phyloP scores from a whole-genome alignment of 2,888 invertebrate species.

The Chydorus sphaericus region DNA sequence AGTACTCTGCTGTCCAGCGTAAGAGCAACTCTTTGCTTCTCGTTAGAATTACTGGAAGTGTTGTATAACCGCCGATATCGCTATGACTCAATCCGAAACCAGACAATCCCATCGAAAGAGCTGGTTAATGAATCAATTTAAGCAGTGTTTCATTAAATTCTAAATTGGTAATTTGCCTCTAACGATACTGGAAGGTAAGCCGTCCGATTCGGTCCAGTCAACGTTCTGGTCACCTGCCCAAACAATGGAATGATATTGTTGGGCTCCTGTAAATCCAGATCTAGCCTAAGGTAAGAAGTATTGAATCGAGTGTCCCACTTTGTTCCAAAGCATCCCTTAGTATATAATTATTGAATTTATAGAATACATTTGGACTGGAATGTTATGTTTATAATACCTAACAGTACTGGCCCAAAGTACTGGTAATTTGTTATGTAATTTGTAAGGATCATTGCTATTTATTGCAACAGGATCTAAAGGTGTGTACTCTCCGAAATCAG shows the following conservation, averaged over 20 bases:
- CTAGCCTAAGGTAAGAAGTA: conserved; percentile 21
- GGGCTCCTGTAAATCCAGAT: conserved; percentile 19
- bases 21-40: conserved; percentile 21
- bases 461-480: conserved; percentile 15
- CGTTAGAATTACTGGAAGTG: conserved; percentile 18
- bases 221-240: conserved; percentile 24
- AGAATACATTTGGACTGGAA: too few relatives aligned
- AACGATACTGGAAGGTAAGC: conserved; percentile 20
- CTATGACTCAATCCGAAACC: conserved; percentile 22
- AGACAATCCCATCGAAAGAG: conserved; percentile 20
- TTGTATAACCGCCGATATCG: conserved; percentile 23
- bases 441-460: conserved; percentile 6
- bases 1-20: conserved; percentile 22
- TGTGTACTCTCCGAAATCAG: conserved; percentile 23
- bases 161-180: conserved; percentile 16
- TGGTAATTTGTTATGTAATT: conserved; percentile 20
- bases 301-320: conserved; percentile 17
- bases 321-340: conserved; percentile 18
- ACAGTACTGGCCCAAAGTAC: conserved; percentile 20
- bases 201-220: conserved; percentile 22
- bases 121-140: too few relatives aligned
- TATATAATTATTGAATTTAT: too few relatives aligned
- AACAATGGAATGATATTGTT: conserved; percentile 17
- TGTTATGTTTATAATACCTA: conserved; percentile 13
- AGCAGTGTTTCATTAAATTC: neutral